A percentile compares a stretch with the other conserved stretches of the same genome.
Evolutionary conservation across 2,797 vertebrate species (phyloP).

Genomic region (Cichlasoma orientale): DNA sequence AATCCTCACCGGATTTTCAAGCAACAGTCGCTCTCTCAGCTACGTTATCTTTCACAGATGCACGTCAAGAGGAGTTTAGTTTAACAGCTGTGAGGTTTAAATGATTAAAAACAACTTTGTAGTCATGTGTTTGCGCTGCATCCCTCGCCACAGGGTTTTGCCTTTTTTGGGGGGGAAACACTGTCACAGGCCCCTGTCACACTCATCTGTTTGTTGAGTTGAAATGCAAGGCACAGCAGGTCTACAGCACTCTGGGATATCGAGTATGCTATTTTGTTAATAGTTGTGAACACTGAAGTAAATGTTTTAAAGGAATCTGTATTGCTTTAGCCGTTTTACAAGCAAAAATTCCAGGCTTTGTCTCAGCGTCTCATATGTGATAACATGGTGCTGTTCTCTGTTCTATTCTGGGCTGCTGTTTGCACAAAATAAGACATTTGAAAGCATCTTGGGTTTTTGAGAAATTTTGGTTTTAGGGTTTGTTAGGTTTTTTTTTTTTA

Average conservation of each 20-base stretch:
- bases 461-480: too few species aligned
- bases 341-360: too few species aligned
- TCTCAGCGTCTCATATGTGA: too few species aligned
- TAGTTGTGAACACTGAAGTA: not conserved
- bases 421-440: too few species aligned
- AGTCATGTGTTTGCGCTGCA: not conserved
- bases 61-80: not conserved
- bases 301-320: too few species aligned
- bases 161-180: not conserved
- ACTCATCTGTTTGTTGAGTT: not conserved
- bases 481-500: not conserved
- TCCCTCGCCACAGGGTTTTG: not conserved
- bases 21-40: not conserved
- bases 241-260: not conserved
- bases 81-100: not conserved
- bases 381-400: too few species aligned
- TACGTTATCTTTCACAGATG: not conserved
- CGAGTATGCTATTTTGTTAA: not conserved
- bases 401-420: too few species aligned
- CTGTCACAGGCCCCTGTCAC: not conserved
- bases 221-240: not conserved
- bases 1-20: slow-evolving; percentile 4
- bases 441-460: too few species aligned
- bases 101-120: not conserved
- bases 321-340: too few species aligned